Evolutionary conservation across 2,113 vertebrate species (phyloP).

Genomic region (Melanostigma gelatinosum): DNA sequence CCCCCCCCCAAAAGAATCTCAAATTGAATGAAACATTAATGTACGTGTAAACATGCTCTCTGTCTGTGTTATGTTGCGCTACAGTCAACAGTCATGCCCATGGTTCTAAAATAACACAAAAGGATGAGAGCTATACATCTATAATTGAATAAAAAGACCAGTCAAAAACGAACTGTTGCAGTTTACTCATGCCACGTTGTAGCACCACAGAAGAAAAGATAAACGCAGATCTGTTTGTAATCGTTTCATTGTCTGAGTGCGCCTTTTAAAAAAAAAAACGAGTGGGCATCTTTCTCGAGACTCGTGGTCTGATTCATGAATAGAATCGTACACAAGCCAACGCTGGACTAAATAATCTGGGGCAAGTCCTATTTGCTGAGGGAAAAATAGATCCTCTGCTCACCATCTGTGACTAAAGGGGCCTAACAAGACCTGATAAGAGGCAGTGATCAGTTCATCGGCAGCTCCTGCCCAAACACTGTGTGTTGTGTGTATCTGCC

Average conservation of each 20-base stretch:
- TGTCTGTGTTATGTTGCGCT: constrained; percentile 6
- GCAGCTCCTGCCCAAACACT: constrained; percentile 16
- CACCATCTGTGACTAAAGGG: constrained; percentile 59
- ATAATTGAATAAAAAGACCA: not conserved
- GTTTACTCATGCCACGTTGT: constrained; percentile 53
- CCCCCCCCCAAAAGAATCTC: not conserved
- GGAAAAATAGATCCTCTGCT: constrained; percentile 40
- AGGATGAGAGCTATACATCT: constrained; percentile 7
- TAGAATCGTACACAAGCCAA: constrained; percentile 30
- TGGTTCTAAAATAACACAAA: constrained; percentile 28
- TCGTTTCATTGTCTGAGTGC: not conserved
- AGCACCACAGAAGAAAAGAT: constrained; percentile 18
- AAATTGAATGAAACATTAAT: constrained; percentile 19
- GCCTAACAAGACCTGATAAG: constrained; percentile 44
- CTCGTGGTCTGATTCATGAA: constrained; percentile 48
- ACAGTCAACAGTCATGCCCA: constrained; percentile 46
- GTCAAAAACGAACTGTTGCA: constrained; percentile 13
- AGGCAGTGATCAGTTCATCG: constrained; percentile 57
- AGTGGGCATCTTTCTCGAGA: constrained; percentile 1
- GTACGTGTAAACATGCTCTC: constrained; percentile 39
- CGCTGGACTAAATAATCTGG: constrained; percentile 44
- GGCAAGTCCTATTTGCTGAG: constrained; percentile 56
- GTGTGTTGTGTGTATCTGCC: constrained; percentile 31
- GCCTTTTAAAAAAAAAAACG: constrained; percentile 10
- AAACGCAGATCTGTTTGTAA: constrained; percentile 6